Conservation (phyloP, 2,113 vertebrate genomes). For the Lamprologus speciosus region DNA sequence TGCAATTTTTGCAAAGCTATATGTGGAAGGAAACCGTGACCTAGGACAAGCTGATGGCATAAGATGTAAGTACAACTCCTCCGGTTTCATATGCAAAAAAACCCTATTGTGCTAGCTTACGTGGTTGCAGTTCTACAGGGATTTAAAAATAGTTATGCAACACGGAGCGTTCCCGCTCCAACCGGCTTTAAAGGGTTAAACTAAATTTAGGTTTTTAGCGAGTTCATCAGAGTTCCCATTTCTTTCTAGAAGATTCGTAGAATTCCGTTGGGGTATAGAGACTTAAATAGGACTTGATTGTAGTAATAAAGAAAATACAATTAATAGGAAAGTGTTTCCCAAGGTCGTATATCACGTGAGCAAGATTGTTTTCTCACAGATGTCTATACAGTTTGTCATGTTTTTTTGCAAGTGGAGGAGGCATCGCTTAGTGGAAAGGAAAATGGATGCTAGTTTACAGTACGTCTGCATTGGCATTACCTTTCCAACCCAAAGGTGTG, state of each 20-base stretch:
- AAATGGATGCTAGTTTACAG: not conserved
- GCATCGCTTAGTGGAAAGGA: not conserved
- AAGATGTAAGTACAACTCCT: not conserved
- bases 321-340: not conserved
- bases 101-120: not conserved
- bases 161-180: rapidly evolving
- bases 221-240: not conserved
- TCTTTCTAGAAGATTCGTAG: not conserved
- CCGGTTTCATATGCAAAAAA: not conserved
- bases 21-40: not conserved
- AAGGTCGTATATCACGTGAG: not conserved
- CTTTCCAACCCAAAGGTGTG: not conserved
- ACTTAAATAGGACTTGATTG: not conserved
- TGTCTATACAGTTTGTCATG: not conserved
- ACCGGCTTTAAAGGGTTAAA: not conserved
- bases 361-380: not conserved
- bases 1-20: not conserved
- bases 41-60: not conserved
- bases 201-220: not conserved
- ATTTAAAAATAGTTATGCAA: not conserved
- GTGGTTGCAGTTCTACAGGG: not conserved
- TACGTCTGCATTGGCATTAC: not conserved
- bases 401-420: not conserved
- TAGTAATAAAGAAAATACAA: not conserved
- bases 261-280: not conserved